A percentile compares a stretch with the other conserved stretches of the same genome.
These are phyloP conservation scores for Brotula barbata DNA, from an alignment of 2,797 vertebrate species.

Conservation along the genomic window DNA sequence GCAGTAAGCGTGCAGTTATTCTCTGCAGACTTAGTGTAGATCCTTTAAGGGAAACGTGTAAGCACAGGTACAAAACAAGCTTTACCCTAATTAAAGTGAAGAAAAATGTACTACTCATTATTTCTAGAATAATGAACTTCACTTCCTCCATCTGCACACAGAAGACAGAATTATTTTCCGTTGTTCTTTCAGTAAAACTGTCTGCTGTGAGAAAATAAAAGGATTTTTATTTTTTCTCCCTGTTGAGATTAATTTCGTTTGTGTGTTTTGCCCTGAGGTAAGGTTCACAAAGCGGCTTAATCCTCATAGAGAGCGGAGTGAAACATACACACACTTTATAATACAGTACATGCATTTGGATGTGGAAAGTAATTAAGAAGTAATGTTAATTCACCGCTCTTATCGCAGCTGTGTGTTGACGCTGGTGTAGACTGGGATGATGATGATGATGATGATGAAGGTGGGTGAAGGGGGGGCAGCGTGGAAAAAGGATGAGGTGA, in stretches of 20 bases:
- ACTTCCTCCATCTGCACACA: slow-evolving; percentile 23
- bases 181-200: slow-evolving; percentile 35
- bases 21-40: slow-evolving; percentile 22
- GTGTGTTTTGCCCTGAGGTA: slow-evolving; percentile 65
- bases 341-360: slow-evolving; percentile 69
- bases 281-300: slow-evolving; percentile 60
- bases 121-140: slow-evolving; percentile 57
- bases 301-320: slow-evolving; percentile 50
- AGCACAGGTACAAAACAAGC: slow-evolving; percentile 49
- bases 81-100: slow-evolving; percentile 47
- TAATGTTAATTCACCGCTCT: slow-evolving; percentile 64
- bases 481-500: slow-evolving; percentile 21
- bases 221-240: slow-evolving; percentile 11
- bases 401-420: slow-evolving; percentile 59
- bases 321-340: slow-evolving; percentile 67
- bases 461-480: slow-evolving; percentile 41
- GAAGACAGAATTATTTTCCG: slow-evolving; percentile 18
- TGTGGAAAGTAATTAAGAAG: slow-evolving; percentile 75
- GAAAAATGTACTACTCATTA: slow-evolving; percentile 38
- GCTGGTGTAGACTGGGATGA: slow-evolving; percentile 45
- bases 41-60: slow-evolving; percentile 28
- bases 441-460: too few relatives aligned
- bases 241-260: slow-evolving; percentile 68
- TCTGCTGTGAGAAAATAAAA: slow-evolving; percentile 36
- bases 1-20: slow-evolving; percentile 15